A percentile compares a stretch with the other conserved stretches of the same genome.
Evolutionary conservation across 1,140 invertebrate species (phyloP).

Genomic region (Saccostrea cuccullata): DNA sequence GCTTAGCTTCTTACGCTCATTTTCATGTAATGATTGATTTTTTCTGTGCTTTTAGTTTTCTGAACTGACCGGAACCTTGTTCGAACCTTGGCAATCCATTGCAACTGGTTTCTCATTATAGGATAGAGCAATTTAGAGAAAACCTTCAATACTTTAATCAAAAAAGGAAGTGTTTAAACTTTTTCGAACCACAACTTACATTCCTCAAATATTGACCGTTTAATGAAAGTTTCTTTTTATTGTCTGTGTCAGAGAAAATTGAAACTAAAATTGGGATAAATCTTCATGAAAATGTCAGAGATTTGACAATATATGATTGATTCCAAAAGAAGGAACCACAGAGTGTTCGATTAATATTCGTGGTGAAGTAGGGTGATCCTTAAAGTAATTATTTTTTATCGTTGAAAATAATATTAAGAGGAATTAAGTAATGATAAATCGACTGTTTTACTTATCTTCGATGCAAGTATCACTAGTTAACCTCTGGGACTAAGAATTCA

Average conservation of each 20-base stretch:
- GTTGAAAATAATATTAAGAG: too few species aligned
- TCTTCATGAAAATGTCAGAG: background rate
- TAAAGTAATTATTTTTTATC: too few species aligned
- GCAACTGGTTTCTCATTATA: background rate
- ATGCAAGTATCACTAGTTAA: too few species aligned
- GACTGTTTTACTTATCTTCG: too few species aligned
- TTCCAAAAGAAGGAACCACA: background rate
- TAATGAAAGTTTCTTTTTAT: background rate
- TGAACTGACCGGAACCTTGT: slow-evolving; percentile 8
- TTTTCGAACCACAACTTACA: background rate
- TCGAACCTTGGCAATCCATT: background rate
- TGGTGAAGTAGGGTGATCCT: too few species aligned
- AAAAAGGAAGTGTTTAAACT: background rate
- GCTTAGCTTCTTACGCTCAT: background rate
- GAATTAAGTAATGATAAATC: too few species aligned
- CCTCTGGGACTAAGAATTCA: too few species aligned
- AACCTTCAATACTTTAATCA: background rate
- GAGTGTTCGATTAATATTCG: background rate
- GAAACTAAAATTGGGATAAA: too few species aligned
- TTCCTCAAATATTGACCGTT: background rate
- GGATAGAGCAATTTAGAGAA: background rate
- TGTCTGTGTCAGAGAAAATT: background rate
- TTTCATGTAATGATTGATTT: slow-evolving; percentile 12
- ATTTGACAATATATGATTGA: background rate
- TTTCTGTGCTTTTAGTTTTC: background rate